phyloP scores from a whole-genome alignment of 2,888 invertebrate genomes.

The Beris morrisii region DNA sequence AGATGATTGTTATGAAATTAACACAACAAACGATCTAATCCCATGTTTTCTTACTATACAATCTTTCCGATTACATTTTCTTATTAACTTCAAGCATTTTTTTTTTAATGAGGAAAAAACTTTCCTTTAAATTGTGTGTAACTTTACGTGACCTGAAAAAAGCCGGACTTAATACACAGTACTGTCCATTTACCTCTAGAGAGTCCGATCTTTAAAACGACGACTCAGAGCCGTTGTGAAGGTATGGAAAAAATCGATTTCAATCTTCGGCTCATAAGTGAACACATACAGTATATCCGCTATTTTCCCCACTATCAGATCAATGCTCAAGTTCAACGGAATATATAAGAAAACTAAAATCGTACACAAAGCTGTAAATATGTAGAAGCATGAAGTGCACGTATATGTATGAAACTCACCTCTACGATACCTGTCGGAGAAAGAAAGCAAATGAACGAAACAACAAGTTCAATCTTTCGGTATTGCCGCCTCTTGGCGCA shows the following conservation, averaged over 20 bases:
- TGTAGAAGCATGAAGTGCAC: too few species aligned
- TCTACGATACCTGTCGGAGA: too few species aligned
- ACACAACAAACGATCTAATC: too few species aligned
- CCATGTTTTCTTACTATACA: conserved; percentile 4
- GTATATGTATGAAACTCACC: too few species aligned
- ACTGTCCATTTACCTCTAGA: not conserved
- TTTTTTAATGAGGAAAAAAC: conserved; percentile 11
- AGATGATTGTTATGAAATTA: not conserved
- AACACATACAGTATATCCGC: not conserved
- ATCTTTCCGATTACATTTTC: conserved; percentile 12
- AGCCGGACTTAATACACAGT: conserved; percentile 24
- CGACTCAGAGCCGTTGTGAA: not conserved
- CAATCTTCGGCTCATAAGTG: not conserved
- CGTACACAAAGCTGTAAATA: too few species aligned
- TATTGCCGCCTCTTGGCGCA: too few species aligned
- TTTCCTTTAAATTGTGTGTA: conserved; percentile 26
- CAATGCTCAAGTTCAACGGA: not conserved
- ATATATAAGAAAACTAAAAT: too few species aligned
- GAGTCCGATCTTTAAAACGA: conserved; percentile 2
- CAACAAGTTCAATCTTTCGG: conserved; percentile 13
- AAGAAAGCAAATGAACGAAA: too few species aligned
- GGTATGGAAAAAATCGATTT: not conserved
- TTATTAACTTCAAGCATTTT: not conserved
- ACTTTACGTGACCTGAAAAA: conserved; percentile 27
- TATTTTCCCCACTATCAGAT: not conserved